Conservation (phyloP, 2,888 invertebrate genomes). For the Parnassius mnemosyne region DNA sequence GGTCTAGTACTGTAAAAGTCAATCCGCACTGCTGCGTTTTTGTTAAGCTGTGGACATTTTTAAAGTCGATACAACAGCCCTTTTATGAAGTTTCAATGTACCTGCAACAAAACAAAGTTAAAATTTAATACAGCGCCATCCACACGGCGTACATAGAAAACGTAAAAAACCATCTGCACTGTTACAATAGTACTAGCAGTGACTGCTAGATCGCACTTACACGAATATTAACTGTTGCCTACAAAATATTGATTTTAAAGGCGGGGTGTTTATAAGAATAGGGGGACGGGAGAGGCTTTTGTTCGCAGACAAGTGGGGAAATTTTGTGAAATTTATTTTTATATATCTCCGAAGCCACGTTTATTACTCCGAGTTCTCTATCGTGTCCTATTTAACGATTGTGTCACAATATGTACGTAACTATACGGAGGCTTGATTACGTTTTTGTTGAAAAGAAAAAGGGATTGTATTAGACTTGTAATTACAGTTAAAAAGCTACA, state of each 20-base stretch:
- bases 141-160: slow-evolving; percentile 14
- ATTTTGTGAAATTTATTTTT: slow-evolving; percentile 17
- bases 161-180: slow-evolving; percentile 1
- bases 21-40: too few relatives aligned
- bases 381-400: slow-evolving; percentile 19
- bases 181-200: not conserved
- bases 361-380: slow-evolving; percentile 7
- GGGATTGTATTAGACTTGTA: too few relatives aligned
- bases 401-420: slow-evolving; percentile 13
- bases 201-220: slow-evolving; percentile 17
- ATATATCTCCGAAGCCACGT: slow-evolving; percentile 3
- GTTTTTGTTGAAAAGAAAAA: not conserved
- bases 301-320: slow-evolving; percentile 11
- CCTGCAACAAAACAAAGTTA: slow-evolving; percentile 23
- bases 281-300: slow-evolving; percentile 5
- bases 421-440: slow-evolving; percentile 1
- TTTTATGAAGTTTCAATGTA: not conserved
- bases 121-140: slow-evolving; percentile 33
- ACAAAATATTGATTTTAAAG: slow-evolving; percentile 16
- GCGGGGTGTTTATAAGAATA: not conserved
- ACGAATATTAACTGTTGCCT: not conserved
- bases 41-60: too few relatives aligned
- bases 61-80: too few relatives aligned
- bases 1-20: too few relatives aligned
- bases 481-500: too few relatives aligned